A percentile compares a stretch with the other conserved stretches of the same genome.
Evolutionary conservation across 2,113 vertebrate species (phyloP).

Genomic region (Ibidorhyncha struthersii): DNA sequence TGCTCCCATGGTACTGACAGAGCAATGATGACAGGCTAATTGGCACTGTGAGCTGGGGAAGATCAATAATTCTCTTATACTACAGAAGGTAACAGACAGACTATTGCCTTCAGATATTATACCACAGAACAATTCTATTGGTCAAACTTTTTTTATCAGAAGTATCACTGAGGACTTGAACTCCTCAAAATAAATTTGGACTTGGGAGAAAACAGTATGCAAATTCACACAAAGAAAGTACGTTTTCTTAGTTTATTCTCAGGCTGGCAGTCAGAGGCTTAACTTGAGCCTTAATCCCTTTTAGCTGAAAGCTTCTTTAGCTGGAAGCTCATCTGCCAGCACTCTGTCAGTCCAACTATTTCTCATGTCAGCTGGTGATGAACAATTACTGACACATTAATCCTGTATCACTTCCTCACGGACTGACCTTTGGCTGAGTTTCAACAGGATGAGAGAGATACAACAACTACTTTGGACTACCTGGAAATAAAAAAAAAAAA

Average conservation of each 20-base stretch:
- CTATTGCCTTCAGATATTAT: background rate
- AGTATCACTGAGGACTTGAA: background rate
- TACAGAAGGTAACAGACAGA: background rate
- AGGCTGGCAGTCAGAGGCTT: background rate
- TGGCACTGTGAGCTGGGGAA: background rate
- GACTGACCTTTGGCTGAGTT: conserved; percentile 44
- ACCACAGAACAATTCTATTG: background rate
- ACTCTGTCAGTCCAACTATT: conserved; percentile 26
- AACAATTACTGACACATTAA: conserved; percentile 68
- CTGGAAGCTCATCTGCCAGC: conserved; percentile 34
- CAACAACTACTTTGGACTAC: background rate
- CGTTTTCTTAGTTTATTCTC: conserved; percentile 1
- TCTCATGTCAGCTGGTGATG: conserved; percentile 39
- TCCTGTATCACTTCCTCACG: conserved; percentile 12
- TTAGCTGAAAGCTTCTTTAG: conserved; percentile 44
- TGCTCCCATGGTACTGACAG: background rate
- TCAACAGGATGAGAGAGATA: conserved; percentile 15
- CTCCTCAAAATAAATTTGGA: background rate
- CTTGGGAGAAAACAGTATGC: background rate
- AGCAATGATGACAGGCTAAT: background rate
- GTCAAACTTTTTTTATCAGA: background rate
- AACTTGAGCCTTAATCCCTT: conserved; percentile 43
- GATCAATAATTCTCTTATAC: background rate
- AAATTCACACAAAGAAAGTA: background rate
- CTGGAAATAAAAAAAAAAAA: background rate